A percentile compares a stretch with the other conserved stretches of the same genome.
Conservation (phyloP, 2,888 invertebrate genomes). For the Tenthredo scrophulariae region DNA sequence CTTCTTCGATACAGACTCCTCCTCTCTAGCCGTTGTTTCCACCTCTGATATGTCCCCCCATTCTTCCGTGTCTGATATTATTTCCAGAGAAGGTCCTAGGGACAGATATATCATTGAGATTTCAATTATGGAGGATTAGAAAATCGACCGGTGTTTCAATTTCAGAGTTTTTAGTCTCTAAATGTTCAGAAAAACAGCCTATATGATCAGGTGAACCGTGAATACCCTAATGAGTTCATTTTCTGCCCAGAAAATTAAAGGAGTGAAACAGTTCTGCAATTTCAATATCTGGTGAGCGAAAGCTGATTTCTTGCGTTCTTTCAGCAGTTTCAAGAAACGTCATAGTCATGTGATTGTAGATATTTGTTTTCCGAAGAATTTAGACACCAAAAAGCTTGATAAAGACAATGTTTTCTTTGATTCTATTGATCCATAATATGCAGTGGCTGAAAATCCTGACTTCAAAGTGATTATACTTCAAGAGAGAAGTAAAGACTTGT, state of each 20-base stretch:
- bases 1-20: conserved; percentile 21
- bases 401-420: not conserved
- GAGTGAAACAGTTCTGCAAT: not conserved
- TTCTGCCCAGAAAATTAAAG: not conserved
- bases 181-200: not conserved
- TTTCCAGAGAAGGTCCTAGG: conserved; percentile 75
- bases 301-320: not conserved
- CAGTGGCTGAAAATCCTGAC: not conserved
- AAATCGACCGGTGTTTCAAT: not conserved
- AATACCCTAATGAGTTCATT: not conserved
- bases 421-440: not conserved
- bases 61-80: conserved; percentile 76
- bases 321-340: not conserved
- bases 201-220: not conserved
- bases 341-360: not conserved
- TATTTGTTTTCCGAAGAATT: not conserved
- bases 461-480: not conserved
- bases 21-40: conserved; percentile 60
- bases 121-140: not conserved
- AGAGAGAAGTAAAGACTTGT: not conserved
- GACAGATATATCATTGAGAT: not conserved
- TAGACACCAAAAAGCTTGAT: not conserved
- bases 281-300: not conserved
- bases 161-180: not conserved
- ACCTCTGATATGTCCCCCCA: conserved; percentile 70